Conservation (phyloP, 1,140 invertebrate species). For the Teleogryllus occipitalis region DNA sequence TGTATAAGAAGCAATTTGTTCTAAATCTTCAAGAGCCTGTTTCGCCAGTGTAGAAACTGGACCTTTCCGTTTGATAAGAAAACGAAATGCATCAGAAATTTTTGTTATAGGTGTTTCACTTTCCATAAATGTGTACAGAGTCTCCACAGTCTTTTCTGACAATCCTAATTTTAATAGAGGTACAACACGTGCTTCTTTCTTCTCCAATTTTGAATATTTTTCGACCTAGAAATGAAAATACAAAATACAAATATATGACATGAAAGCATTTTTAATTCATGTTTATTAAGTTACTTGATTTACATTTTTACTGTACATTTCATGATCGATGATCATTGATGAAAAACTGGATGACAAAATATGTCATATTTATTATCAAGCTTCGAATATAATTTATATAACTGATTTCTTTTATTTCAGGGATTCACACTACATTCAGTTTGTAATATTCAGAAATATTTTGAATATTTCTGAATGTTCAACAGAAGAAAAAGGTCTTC, state of each 20-base stretch:
- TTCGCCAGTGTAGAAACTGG: slow-evolving; percentile 56
- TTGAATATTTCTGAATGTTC: no score
- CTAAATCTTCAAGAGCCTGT: slow-evolving; percentile 61
- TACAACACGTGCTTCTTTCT: slow-evolving; percentile 43
- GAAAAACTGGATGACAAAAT: no score
- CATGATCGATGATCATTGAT: no score
- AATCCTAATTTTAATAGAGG: slow-evolving; percentile 59
- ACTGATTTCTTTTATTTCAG: no score
- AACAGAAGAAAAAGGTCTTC: no score
- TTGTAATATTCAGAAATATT: no score
- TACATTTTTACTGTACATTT: no score
- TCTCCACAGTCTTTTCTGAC: slow-evolving; percentile 57
- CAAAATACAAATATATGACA: not conserved
- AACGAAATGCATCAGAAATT: slow-evolving; percentile 49
- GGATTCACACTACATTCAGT: no score
- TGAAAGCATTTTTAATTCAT: no score
- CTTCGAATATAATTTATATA: no score
- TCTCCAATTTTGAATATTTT: slow-evolving; percentile 57
- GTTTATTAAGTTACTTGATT: no score
- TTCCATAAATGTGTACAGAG: slow-evolving; percentile 61
- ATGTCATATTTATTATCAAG: no score
- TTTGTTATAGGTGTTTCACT: slow-evolving; percentile 58
- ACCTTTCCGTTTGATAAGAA: slow-evolving; percentile 50
- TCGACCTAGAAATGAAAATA: slow-evolving; percentile 39
- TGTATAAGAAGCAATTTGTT: slow-evolving; percentile 57